Base-by-base conservation (phyloP, 1,140 invertebrate species). In the Penaeus japonicus region DNA sequence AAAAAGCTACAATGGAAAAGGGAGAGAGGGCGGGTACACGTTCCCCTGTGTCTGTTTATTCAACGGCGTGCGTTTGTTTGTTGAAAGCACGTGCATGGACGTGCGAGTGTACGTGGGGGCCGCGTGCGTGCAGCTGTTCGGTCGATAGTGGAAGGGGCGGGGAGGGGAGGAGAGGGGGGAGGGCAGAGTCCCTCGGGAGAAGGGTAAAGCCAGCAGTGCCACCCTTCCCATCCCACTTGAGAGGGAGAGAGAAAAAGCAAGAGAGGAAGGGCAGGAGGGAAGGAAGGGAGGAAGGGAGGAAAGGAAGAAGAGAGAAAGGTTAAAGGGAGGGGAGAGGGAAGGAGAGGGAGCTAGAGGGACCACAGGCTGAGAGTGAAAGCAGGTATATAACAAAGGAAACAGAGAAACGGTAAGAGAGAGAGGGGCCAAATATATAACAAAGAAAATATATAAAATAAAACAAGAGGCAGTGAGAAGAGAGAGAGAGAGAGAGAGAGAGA, bases 81-180 rank as follows among this genome's bases (percentile, higher is more conserved):
- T 24, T 27, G 81, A 35, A 57, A 35, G 81, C 59, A 35, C 55
- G 81, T 55, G 55, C 55, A 35, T 84, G 54, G 53, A 30, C 35
- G 54, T 59, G 54, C 35, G 55, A 35, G 55, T 84, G 55, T 62
- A 12, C 30, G 62, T 70, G 62, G 30, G 62, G 30, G 62, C 47
- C 47, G 47, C 47, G 47, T 47, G 47, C 47, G 47, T 47, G 47
- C 47, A 47, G 47, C 47, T 84, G 62, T 84, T 57, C 35, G 32
- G 81, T 54, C 39, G 81, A 35, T 84, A 59, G 55, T 39, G 81
- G 54, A 84, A 59, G 62, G 59, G 81, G 53, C 47, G 81, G 62
- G 55, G 80, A 54, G n/a, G 62, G 81, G 30, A 59, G 7, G 32
- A 59, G 62, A 17, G 62, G 30, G 18, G 62, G 62, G 30, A 12